These are phyloP conservation scores for Anser brachyrhynchus DNA, from an alignment of 2,113 vertebrate genomes.

Conservation along the genomic window DNA sequence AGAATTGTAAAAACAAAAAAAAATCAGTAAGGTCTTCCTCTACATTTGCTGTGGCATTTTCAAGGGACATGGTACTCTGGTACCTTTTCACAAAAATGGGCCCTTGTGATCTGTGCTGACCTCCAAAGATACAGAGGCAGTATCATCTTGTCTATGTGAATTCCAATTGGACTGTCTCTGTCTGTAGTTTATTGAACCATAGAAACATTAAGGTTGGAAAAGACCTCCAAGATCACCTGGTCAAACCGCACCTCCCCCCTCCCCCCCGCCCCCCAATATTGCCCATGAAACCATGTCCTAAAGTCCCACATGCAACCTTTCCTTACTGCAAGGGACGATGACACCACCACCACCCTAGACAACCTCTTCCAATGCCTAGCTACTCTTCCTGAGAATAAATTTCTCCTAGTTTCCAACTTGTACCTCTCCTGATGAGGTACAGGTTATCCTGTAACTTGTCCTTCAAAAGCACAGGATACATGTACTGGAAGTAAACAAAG, in stretches of 20 bases:
- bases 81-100: neutral
- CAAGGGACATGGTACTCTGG: neutral
- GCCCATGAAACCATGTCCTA: too few species aligned
- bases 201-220: too few species aligned
- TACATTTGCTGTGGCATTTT: neutral
- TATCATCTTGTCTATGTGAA: neutral
- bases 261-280: too few species aligned
- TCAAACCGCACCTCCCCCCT: too few species aligned
- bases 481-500: neutral
- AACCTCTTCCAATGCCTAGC: too few species aligned
- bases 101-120: neutral
- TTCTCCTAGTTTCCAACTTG: too few species aligned
- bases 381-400: too few species aligned
- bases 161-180: neutral
- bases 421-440: too few species aligned
- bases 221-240: too few species aligned
- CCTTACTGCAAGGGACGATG: too few species aligned
- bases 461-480: neutral
- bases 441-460: neutral
- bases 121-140: neutral
- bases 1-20: neutral
- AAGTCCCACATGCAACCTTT: too few species aligned
- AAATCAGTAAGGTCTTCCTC: neutral
- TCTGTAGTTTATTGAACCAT: neutral
- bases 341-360: too few species aligned